Percentiles rank a stretch among this genome's conserved stretches.
phyloP scores from a whole-genome alignment of 1,140 invertebrate genomes.

The Diuraphis noxia region DNA sequence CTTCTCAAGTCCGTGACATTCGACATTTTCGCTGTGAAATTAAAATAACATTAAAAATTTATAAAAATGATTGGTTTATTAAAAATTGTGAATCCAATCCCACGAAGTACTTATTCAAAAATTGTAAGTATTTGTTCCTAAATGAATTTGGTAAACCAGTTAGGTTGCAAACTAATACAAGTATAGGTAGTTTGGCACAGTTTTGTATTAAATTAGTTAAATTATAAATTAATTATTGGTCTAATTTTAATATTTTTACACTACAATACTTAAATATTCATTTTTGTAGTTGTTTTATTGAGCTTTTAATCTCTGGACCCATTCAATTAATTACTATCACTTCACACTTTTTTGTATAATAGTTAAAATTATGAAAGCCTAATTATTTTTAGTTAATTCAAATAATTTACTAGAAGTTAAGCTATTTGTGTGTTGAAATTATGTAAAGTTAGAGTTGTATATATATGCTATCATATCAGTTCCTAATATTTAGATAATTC shows the following conservation, averaged over 20 bases:
- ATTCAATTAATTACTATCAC: no score
- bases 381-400: no score
- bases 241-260: background rate
- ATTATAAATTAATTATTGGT: background rate
- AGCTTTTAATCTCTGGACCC: no score
- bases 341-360: no score
- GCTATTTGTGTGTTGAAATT: no score
- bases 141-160: background rate
- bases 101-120: slow-evolving; percentile 51
- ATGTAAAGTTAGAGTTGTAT: no score
- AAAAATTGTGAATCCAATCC: slow-evolving; percentile 1
- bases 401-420: no score
- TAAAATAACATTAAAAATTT: background rate
- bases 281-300: background rate
- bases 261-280: background rate
- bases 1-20: background rate
- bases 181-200: background rate
- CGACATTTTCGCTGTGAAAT: background rate
- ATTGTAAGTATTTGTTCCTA: slow-evolving; percentile 34
- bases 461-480: no score
- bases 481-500: no score
- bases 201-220: background rate
- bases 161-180: background rate
- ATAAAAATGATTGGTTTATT: slow-evolving; percentile 18
- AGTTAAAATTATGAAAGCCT: no score